Evolutionary conservation across 2,888 invertebrate genomes (phyloP), one percentile per base, ranked within the genome.

Genomic region (Epinotia brunnichana): DNA sequence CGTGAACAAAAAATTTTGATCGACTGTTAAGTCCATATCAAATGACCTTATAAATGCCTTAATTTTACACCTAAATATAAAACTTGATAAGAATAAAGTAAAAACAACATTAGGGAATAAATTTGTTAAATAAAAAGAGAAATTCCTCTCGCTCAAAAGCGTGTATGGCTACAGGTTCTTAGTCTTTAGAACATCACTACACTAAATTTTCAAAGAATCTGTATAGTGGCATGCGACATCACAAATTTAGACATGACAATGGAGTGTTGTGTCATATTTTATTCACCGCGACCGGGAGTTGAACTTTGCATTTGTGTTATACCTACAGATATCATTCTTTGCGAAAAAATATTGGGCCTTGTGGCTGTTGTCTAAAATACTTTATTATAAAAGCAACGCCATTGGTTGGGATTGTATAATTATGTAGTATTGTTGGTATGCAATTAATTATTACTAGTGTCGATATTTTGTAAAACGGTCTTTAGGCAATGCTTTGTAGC

Each of bases 201-300:
- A 3, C 2, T 61, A 9, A 41, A 41, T 54, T 21, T 69, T 29
- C 41, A 13, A 7, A 39, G 15, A 21, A 15, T 13, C 44, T 41
- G 13, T 56, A 17, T 13, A 19, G 35, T 51, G 15, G n/a, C 17
- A n/a, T 29, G 63, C 21, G 56, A 39, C 63, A 51, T 70, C 39
- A 57, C 57, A 51, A 59, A 64, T 70, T 69, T 64, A 64, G 51
- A 64, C 24, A 51, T 11, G 51, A 64, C 70, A 51, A 64, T 53
- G 70, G 70, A 57, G 59, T 57, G 51, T 39, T 57, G 35, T 41
- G 51, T 57, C 59, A 64, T 70, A 57, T 59, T 56, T 57, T 70
- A 70, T 64, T 70, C 57, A 70, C 11, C 51, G 63, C 21, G 51
- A 39, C 69, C 60, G 53, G 19, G 13, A 41, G 29, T 44, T 63